Base-by-base conservation (phyloP, 2,113 vertebrate species). In the Lepus americanus region DNA sequence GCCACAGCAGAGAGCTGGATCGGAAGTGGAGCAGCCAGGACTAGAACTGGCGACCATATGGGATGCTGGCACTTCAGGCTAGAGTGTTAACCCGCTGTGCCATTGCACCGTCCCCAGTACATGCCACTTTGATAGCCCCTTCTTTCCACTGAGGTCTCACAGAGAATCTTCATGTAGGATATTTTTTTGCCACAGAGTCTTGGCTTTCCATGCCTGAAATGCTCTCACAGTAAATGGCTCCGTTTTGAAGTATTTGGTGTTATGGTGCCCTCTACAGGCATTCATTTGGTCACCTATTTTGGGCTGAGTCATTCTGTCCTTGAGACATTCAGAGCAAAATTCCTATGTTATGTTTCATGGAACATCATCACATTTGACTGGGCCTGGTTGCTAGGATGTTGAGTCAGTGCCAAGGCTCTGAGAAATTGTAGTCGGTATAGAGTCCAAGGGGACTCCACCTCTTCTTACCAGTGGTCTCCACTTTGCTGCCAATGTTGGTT, bases 351-450 rank as follows among this genome's bases (percentile, higher is more conserved):
- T 89, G 13, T 59, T 92, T 92, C 63, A 33, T 33, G 73, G 36
- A 87, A 74, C 19, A 39, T 92, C 80, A 29, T 74, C 61, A 59
- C 9, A 27, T 85, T 84, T 70, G 20, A 51, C 29, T 87, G 64
- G 74, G 25, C 44, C 51, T 95, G 16, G 17, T 49, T 88, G 29
- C 13, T 9, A 67, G 39, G 29, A 79, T 93, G 39, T 69, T 95
- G 17, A 51, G 44, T 89, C 69, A 96, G 79, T 95, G 69, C 31
- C 49, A 82, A 89, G 76, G 36, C 53, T 83, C 51, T 87, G 81
- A 76, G 59, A 92, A 85, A 70, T 4, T 87, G 44, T 94, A 72
- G n/a, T n/a, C n/a, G 92, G 7, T 95, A 1, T 76, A 64, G 17
- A 13, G 44, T 83, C 78, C 64, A 84, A 16, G 59, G 44, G 86